A percentile compares a stretch with the other conserved stretches of the same genome.
Conservation (phyloP, 2,888 invertebrate genomes). For the Drosophila neutralis region DNA sequence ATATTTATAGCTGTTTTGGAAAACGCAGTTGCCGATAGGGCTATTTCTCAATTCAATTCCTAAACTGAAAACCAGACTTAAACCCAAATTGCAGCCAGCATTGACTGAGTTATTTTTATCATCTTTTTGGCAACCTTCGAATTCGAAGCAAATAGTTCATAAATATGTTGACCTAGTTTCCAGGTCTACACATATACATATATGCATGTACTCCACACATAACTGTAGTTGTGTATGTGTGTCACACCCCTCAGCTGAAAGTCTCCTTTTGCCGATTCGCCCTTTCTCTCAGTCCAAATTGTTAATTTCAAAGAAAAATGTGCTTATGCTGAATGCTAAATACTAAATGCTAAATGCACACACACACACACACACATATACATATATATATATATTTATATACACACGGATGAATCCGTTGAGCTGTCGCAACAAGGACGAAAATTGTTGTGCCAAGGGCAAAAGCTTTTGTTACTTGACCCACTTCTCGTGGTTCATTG, state of each 20-base stretch:
- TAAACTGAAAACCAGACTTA: too few species aligned
- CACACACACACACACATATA: neutral
- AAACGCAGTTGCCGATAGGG: too few species aligned
- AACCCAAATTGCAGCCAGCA: neutral
- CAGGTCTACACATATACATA: neutral
- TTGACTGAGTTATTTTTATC: neutral
- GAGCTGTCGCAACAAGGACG: constrained; percentile 53
- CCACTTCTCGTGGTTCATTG: constrained; percentile 38
- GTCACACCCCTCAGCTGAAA: constrained; percentile 1
- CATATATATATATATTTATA: neutral
- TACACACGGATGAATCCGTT: constrained; percentile 3
- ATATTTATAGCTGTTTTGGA: too few species aligned
- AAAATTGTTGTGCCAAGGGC: constrained; percentile 57
- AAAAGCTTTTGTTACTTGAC: constrained; percentile 54
- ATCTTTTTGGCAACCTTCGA: constrained; percentile 4
- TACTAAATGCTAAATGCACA: neutral
- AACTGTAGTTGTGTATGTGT: constrained; percentile 7
- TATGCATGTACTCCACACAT: neutral
- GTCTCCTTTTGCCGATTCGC: neutral
- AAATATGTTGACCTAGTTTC: constrained; percentile 50
- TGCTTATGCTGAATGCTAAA: neutral
- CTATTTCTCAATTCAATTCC: too few species aligned
- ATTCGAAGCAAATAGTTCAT: neutral
- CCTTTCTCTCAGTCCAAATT: neutral
- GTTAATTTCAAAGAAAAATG: neutral